Conservation (phyloP, 2,888 invertebrate species). For the Hesperia comma region DNA sequence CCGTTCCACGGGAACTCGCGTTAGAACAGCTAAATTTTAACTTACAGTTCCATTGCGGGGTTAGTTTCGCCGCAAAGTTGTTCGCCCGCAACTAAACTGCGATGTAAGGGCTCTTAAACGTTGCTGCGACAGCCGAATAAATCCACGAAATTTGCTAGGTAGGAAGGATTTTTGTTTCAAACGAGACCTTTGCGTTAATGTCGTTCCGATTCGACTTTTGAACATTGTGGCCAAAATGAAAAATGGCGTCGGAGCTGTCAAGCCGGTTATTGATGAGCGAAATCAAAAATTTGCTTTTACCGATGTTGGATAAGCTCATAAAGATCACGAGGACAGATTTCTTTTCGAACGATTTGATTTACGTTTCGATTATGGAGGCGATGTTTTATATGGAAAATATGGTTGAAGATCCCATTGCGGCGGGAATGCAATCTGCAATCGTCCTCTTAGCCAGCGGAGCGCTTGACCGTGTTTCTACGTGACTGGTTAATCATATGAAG, state of each 20-base stretch:
- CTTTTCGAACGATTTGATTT: conserved; percentile 27
- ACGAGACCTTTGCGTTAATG: conserved; percentile 66
- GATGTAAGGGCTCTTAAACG: conserved; percentile 33
- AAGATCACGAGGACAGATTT: conserved; percentile 24
- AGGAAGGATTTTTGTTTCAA: conserved; percentile 66
- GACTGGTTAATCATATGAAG: conserved; percentile 58
- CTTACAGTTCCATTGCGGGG: conserved; percentile 64
- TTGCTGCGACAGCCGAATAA: conserved; percentile 18
- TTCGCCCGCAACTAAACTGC: conserved; percentile 31
- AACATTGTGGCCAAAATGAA: conserved; percentile 68
- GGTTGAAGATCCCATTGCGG: conserved; percentile 6
- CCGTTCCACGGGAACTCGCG: conserved; percentile 52
- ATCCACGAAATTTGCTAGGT: conserved; percentile 47
- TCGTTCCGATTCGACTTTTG: conserved; percentile 63
- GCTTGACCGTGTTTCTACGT: conserved; percentile 43
- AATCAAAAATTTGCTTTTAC: conserved; percentile 69
- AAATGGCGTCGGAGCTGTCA: conserved; percentile 78
- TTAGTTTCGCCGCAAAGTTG: conserved; percentile 44
- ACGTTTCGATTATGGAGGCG: background rate
- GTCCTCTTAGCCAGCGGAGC: conserved; percentile 25
- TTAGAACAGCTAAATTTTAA: conserved; percentile 62
- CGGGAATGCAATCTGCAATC: conserved; percentile 22
- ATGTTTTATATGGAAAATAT: conserved; percentile 13
- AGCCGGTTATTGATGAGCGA: conserved; percentile 77
- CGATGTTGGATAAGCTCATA: conserved; percentile 64